Percentiles rank a stretch among this genome's conserved stretches.
phyloP scores from a whole-genome alignment of 2,113 vertebrate species.

The Cololabis saira region DNA sequence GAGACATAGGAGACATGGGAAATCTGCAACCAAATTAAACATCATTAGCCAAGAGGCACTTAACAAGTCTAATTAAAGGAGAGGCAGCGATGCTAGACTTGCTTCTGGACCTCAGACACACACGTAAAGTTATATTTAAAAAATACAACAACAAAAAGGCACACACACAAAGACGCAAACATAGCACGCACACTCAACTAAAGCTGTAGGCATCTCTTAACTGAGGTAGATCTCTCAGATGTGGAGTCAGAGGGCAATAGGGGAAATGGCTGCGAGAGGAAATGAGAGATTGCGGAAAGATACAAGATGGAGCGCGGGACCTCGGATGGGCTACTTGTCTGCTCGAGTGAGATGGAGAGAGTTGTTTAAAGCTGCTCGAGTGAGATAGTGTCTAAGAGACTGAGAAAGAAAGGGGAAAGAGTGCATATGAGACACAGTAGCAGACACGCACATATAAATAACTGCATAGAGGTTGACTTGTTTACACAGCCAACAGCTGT shows the following conservation, averaged over 20 bases:
- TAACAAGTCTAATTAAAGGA: constrained; percentile 73
- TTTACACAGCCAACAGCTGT: constrained; percentile 58
- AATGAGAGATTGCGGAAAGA: constrained; percentile 61
- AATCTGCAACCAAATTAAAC: constrained; percentile 74
- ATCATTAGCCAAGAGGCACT: constrained; percentile 66
- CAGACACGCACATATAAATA: constrained; percentile 40
- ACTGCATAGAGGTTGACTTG: constrained; percentile 42
- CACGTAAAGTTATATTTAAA: constrained; percentile 17
- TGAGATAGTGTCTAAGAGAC: constrained; percentile 31
- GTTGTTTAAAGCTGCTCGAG: constrained; percentile 41
- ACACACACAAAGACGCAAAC: constrained; percentile 33
- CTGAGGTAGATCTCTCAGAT: constrained; percentile 75
- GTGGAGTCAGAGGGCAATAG: constrained; percentile 58
- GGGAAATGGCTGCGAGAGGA: constrained; percentile 32
- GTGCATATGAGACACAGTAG: not conserved
- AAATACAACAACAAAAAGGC: not conserved
- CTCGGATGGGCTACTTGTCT: constrained; percentile 53
- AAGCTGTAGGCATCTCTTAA: constrained; percentile 67
- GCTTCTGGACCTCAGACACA: constrained; percentile 53
- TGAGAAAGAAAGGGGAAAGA: constrained; percentile 11
- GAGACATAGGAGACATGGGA: constrained; percentile 59
- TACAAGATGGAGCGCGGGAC: constrained; percentile 56
- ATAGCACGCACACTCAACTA: constrained; percentile 38
- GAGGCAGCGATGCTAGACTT: constrained; percentile 66
- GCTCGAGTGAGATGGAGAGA: constrained; percentile 48